phyloP scores from a whole-genome alignment of 2,113 vertebrate genomes.

The Scophthalmus maximus region DNA sequence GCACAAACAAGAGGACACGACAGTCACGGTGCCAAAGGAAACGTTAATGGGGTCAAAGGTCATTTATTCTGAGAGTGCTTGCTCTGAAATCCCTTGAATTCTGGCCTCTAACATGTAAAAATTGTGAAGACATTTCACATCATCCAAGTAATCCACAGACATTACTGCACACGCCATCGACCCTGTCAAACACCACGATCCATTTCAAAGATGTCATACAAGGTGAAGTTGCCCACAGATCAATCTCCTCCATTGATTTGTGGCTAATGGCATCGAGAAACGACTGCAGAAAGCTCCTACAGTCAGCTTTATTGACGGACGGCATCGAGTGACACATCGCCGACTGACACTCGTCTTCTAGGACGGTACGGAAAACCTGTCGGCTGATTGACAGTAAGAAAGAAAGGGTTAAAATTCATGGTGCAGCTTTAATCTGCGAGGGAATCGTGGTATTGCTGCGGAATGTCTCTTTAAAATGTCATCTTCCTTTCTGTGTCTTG shows the following conservation, averaged over 20 bases:
- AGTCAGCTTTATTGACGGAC: slow-evolving; percentile 54
- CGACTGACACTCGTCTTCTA: slow-evolving; percentile 11
- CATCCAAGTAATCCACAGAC: too few relatives aligned
- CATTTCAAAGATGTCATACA: slow-evolving; percentile 57
- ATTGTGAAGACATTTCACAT: too few relatives aligned
- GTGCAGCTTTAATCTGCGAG: slow-evolving; percentile 27
- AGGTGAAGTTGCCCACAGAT: slow-evolving; percentile 51
- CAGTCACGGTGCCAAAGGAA: neutral
- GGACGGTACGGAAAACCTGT: slow-evolving; percentile 7
- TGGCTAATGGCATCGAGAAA: slow-evolving; percentile 45
- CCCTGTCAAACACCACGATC: slow-evolving; percentile 38
- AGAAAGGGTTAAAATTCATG: slow-evolving; percentile 36
- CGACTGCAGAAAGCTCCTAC: slow-evolving; percentile 44
- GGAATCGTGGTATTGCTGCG: too few relatives aligned
- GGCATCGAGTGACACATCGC: slow-evolving; percentile 37
- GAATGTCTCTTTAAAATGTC: too few relatives aligned
- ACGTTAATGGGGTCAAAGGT: neutral
- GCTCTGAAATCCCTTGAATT: too few relatives aligned
- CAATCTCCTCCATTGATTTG: slow-evolving; percentile 53
- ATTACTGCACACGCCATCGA: neutral
- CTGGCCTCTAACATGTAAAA: too few relatives aligned
- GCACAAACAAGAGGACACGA: neutral
- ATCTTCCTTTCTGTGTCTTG: too few relatives aligned
- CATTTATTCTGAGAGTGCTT: neutral
- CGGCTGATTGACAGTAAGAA: slow-evolving; percentile 45